A percentile compares a stretch with the other conserved stretches of the same genome.
Conservation (phyloP, 2,797 vertebrate genomes). For the Alca torda region DNA sequence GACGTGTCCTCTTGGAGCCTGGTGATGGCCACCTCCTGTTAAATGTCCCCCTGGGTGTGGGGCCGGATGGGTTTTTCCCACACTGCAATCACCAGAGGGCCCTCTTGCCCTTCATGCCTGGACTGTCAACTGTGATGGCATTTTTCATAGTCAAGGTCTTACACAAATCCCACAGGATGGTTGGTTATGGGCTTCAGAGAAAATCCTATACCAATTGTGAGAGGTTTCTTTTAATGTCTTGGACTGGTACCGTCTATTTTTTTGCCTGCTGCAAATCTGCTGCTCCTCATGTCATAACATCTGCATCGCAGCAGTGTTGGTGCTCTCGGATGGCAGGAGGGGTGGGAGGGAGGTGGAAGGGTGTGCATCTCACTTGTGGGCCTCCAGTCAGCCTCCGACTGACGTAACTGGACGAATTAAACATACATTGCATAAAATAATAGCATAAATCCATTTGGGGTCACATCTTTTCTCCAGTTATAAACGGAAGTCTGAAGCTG, state of each 20-base stretch:
- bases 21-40: background rate
- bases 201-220: background rate
- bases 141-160: background rate
- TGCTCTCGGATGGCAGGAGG: background rate
- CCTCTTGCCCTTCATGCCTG: background rate
- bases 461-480: background rate
- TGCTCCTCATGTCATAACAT: background rate
- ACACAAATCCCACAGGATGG: background rate
- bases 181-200: background rate
- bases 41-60: background rate
- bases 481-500: background rate
- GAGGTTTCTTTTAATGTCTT: background rate
- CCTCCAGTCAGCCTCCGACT: background rate
- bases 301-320: background rate
- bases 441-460: fast-evolving
- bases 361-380: background rate
- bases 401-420: background rate
- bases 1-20: background rate
- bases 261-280: background rate
- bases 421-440: background rate
- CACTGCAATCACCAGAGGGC: background rate
- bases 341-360: background rate
- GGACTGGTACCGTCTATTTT: no score
- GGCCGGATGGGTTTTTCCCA: background rate
- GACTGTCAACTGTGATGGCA: background rate